Evolutionary conservation across 2,113 vertebrate species (phyloP), one percentile per base, ranked within the genome.

Genomic region (Paradoxurus hermaphroditus): DNA sequence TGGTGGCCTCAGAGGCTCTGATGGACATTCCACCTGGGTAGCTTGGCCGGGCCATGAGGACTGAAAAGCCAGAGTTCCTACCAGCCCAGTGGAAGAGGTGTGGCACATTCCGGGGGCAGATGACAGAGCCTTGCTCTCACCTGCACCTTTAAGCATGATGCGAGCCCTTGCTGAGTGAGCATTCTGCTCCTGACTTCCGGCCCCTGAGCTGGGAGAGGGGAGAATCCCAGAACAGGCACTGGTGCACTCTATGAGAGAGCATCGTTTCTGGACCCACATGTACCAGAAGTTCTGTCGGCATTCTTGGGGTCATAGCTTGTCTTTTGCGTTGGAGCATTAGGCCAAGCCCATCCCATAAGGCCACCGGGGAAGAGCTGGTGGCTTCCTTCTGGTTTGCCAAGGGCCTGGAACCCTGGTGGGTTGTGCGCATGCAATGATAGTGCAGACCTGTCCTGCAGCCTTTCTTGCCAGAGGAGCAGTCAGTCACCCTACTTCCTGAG

Each of bases 391-490:
- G 46, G 18, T 49, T 67, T 81, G 70, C 77, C 15, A n/a, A 67
- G 29, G 49, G 10, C 34, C 87, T 44, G 31, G 59, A 44, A 46
- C 72, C 31, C 36, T 51, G 9, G 4, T 90, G 78, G 53, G 14
- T 53, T 4, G 1, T 73, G 19, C 3, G 0, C 68, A 7, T 63
- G 65, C 65, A 1, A 0, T 53, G 62, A 73, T 10, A 41, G 7
- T 36, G 23, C 29, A 86, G 79, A 75, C 12, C 44, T 14, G 19
- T 31, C 68, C 73, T 86, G 36, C 0, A 27, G 73, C 59, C 56
- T 72, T n/a, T 34, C 67, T 84, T 65, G 77, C 70, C 14, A 51
- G 3, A 11, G 68, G 73, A 59, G 53, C 84, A 51, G 41, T 29
- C n/a, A 0, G 75, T 41, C 11, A 7, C 67, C 78, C 23, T 29